phyloP scores from a whole-genome alignment of 1,140 invertebrate genomes.

The Ephestia elutella region DNA sequence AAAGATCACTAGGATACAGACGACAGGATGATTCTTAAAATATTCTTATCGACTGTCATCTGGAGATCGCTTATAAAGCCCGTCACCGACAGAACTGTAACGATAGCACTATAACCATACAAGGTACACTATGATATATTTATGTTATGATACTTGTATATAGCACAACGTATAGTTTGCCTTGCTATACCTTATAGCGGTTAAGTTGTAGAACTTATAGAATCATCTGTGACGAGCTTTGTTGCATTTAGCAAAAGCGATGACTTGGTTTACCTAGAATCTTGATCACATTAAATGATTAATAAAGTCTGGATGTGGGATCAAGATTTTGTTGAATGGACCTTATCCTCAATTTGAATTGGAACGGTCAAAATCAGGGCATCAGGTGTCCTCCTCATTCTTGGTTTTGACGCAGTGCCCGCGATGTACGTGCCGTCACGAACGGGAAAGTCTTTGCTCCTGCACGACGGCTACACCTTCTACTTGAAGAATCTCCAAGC shows the following conservation, averaged over 20 bases:
- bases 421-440: conserved; percentile 68
- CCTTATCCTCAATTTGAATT: background rate
- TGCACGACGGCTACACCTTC: conserved; percentile 66
- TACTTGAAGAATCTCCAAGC: conserved; percentile 67
- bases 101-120: too few relatives aligned
- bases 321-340: background rate
- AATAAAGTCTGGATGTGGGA: background rate
- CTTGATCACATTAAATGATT: background rate
- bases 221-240: too few relatives aligned
- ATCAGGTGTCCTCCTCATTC: conserved; percentile 13
- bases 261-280: background rate
- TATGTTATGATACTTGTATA: too few relatives aligned
- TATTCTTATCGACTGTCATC: too few relatives aligned
- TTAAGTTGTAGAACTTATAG: too few relatives aligned
- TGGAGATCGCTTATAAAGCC: too few relatives aligned
- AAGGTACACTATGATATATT: too few relatives aligned
- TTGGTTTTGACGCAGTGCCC: conserved; percentile 51
- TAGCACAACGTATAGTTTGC: too few relatives aligned
- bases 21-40: too few relatives aligned
- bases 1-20: too few relatives aligned
- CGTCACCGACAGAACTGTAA: too few relatives aligned
- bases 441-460: conserved; percentile 63
- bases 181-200: too few relatives aligned
- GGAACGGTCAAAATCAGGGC: background rate
- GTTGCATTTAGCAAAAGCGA: background rate